Evolutionary conservation across 1,140 invertebrate species (phyloP), one percentile per base, ranked within the genome.

Genomic region (Gonioctena quinquepunctata): DNA sequence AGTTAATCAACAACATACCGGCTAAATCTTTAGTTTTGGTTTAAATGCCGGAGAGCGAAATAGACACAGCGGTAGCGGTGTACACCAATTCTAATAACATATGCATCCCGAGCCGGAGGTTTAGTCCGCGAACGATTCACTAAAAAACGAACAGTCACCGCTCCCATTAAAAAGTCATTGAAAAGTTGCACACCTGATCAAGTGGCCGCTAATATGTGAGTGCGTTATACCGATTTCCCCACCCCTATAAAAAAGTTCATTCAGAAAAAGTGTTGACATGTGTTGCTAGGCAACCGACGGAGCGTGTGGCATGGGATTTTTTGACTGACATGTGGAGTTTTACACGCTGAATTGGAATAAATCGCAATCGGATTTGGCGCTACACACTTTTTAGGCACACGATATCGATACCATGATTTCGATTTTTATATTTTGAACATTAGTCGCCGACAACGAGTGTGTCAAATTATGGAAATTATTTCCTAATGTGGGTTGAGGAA

Each of bases 261-360:
- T 87, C 86, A 87, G 83, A 84, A 88, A 88, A 88, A 88, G 75
- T 87, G 86, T 87, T 86, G 87, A 87, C 85, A 87, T 82, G 82
- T 84, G 84, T 87, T 82, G 85, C 85, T 84, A 75, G 85, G 86
- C 86, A 86, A 87, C 85, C 83, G 70, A 48, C 70, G 25, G 64
- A 68, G 66, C 70, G 70, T 70, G 70, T 71, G 63, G 59, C 65
- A 59, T 69, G 70, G 68, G 54, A 49, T 68, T 70, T 70, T 70
- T 72, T 72, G 65, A 75, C 70, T 50, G 70, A 48, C 60, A 69
- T 57, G 54, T 61, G 63, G 54, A 67, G 28, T 66, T 57, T 50
- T 8, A 65, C n/a, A 25, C 52, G 52, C 52, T 23, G 52, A 23
- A 42, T 42, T 42, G 11, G 33, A 42, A 42, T 42, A 42, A 42